Evolutionary conservation across 2,113 vertebrate genomes (phyloP).

Genomic region (Gobius niger): DNA sequence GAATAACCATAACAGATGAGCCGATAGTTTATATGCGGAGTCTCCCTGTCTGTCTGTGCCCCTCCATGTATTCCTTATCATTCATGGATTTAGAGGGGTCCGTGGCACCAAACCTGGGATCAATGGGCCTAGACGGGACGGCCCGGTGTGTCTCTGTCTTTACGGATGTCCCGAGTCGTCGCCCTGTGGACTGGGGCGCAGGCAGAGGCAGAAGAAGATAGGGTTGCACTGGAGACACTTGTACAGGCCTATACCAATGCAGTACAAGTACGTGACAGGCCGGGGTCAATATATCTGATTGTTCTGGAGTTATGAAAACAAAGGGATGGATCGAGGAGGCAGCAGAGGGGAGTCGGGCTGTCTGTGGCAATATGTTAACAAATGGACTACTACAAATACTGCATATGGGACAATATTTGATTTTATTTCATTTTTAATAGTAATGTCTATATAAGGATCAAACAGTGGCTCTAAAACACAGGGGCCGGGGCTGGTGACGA

Average conservation of each 20-base stretch:
- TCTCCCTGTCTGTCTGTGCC: conserved; percentile 27
- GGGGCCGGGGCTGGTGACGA: too few relatives aligned
- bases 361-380: conserved; percentile 21
- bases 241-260: conserved; percentile 34
- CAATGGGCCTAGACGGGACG: conserved; percentile 56
- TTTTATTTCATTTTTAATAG: too few relatives aligned
- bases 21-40: conserved; percentile 17
- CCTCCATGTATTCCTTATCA: conserved; percentile 38
- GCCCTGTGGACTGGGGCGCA: conserved; percentile 36
- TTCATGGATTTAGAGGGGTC: conserved; percentile 27
- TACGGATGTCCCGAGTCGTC: neutral
- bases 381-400: too few relatives aligned
- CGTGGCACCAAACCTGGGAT: conserved; percentile 54
- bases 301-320: conserved; percentile 50
- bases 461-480: too few relatives aligned
- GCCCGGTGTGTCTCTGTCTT: neutral
- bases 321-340: conserved; percentile 47
- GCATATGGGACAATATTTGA: too few relatives aligned
- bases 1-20: neutral
- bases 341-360: conserved; percentile 49
- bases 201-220: conserved; percentile 40
- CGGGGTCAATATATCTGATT: conserved; percentile 63
- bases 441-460: too few relatives aligned
- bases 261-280: conserved; percentile 39
- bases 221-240: conserved; percentile 49